Percentiles rank a stretch among this genome's conserved stretches.
Evolutionary conservation across 2,888 invertebrate genomes (phyloP).

Genomic region (Hemistola chrysoprasaria): DNA sequence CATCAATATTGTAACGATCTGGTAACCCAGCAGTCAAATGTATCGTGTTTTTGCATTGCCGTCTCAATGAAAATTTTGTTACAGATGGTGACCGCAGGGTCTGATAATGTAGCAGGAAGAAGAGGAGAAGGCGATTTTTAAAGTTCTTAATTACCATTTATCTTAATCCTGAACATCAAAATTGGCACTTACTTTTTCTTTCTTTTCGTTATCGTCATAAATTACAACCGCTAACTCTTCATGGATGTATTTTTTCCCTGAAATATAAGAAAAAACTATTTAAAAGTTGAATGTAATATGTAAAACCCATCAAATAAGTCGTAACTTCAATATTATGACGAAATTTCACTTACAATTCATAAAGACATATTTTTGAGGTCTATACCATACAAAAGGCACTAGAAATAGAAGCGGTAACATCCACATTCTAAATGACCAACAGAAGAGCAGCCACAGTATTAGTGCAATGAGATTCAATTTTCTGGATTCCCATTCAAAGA

Average conservation of each 20-base stretch:
- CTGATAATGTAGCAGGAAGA: too few relatives aligned
- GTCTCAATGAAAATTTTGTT: too few relatives aligned
- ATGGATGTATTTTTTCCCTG: conserved; percentile 38
- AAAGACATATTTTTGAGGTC: conserved; percentile 53
- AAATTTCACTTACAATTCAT: conserved; percentile 47
- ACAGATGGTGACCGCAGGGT: too few relatives aligned
- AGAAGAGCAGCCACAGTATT: conserved; percentile 89
- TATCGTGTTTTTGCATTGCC: too few relatives aligned
- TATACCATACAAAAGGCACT: conserved; percentile 86
- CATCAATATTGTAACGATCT: too few relatives aligned
- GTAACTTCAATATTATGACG: too few relatives aligned
- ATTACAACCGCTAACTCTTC: conserved; percentile 28
- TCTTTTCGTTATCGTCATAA: conserved; percentile 22
- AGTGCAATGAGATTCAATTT: conserved; percentile 90
- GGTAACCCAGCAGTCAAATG: too few relatives aligned
- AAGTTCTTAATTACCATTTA: too few relatives aligned
- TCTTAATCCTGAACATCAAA: background rate
- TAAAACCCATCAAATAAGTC: too few relatives aligned
- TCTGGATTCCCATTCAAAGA: conserved; percentile 97
- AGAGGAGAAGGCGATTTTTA: too few relatives aligned
- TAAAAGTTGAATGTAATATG: too few relatives aligned
- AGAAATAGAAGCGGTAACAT: conserved; percentile 93
- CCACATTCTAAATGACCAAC: conserved; percentile 96
- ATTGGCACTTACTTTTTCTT: conserved; percentile 27
- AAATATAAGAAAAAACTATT: conserved; percentile 14